Evolutionary conservation across 2,888 invertebrate species (phyloP).

Genomic region (Apodemia zela): DNA sequence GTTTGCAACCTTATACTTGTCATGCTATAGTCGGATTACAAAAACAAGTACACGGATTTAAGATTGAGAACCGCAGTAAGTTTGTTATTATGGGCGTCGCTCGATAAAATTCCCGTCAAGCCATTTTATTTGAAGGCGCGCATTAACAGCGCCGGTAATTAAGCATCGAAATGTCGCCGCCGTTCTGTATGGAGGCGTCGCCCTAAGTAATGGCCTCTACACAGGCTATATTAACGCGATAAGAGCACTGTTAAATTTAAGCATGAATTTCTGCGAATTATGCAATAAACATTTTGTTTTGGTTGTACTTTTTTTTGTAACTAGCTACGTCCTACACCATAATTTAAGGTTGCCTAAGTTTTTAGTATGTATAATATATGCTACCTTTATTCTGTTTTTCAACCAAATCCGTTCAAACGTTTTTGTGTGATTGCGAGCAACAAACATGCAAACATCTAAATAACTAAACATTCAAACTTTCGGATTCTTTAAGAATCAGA

Average conservation of each 20-base stretch:
- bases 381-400: no score
- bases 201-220: slow-evolving; percentile 53
- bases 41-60: neutral
- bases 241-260: slow-evolving; percentile 31
- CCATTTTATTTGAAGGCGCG: slow-evolving; percentile 58
- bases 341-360: no score
- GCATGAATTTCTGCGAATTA: slow-evolving; percentile 27
- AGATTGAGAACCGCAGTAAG: slow-evolving; percentile 2
- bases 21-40: neutral
- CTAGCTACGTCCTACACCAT: no score
- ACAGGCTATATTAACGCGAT: slow-evolving; percentile 36
- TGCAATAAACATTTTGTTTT: slow-evolving; percentile 2
- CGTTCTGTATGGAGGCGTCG: slow-evolving; percentile 50
- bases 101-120: slow-evolving; percentile 55
- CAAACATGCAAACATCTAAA: no score
- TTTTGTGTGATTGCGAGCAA: no score
- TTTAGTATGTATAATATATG: no score
- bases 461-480: no score
- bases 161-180: slow-evolving; percentile 65
- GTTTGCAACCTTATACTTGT: neutral
- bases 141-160: slow-evolving; percentile 65
- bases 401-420: no score
- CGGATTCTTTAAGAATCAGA: no score
- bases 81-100: slow-evolving; percentile 9
- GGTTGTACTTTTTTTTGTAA: neutral